Evolutionary conservation across 2,797 vertebrate genomes (phyloP).

Genomic region (Darevskia nairensis): DNA sequence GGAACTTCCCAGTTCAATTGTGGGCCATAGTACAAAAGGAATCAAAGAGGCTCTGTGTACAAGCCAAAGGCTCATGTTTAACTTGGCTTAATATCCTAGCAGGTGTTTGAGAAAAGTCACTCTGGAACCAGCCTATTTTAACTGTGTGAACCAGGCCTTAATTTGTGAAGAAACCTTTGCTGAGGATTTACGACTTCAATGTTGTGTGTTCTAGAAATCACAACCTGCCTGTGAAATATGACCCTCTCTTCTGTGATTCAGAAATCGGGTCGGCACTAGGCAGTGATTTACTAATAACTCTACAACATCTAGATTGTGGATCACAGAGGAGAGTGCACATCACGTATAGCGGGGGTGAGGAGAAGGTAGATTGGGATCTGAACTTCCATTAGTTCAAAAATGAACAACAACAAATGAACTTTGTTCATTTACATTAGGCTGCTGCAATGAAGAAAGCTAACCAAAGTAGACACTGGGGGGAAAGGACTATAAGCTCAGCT

Average conservation of each 20-base stretch:
- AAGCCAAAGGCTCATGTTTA: neutral
- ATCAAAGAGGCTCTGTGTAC: neutral
- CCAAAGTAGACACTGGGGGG: too few species aligned
- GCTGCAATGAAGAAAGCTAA: too few species aligned
- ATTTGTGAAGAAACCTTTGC: neutral
- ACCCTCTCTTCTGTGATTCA: neutral
- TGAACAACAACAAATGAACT: too few species aligned
- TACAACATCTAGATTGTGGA: neutral
- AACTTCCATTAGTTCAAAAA: too few species aligned
- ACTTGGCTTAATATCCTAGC: neutral
- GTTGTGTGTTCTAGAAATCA: neutral
- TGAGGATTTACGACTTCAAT: neutral
- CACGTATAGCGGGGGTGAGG: neutral
- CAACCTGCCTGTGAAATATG: neutral
- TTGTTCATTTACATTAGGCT: too few species aligned
- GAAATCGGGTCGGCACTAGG: neutral
- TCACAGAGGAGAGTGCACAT: too few species aligned
- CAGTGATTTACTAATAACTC: neutral
- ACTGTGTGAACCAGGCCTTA: neutral
- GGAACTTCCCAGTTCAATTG: neutral
- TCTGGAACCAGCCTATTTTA: too few species aligned
- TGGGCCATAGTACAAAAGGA: too few species aligned
- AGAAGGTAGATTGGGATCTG: too few species aligned
- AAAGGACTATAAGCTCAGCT: too few species aligned
- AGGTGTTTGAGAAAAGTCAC: neutral